phyloP scores from a whole-genome alignment of 2,888 invertebrate genomes.

The Caenorhabditis auriculariae region DNA sequence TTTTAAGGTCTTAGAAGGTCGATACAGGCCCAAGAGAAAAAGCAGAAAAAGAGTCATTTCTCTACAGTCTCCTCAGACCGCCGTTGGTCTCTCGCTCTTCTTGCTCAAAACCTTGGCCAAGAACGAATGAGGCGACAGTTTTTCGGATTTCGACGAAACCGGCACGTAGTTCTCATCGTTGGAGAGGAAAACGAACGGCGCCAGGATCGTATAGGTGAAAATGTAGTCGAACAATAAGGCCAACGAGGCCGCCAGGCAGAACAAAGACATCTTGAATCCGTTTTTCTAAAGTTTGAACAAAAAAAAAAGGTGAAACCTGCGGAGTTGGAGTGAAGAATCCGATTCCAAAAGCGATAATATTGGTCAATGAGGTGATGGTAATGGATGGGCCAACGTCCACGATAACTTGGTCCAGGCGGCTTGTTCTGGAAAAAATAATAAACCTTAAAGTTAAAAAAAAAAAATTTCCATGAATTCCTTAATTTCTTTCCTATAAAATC shows the following conservation, averaged over 20 bases:
- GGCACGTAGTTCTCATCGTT: constrained; percentile 13
- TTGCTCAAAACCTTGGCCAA: not conserved
- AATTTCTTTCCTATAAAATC: too few relatives aligned
- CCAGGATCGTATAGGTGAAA: constrained; percentile 57
- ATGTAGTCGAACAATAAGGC: constrained; percentile 60
- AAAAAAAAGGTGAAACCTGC: constrained; percentile 31
- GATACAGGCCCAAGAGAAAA: too few relatives aligned
- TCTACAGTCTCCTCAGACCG: not conserved
- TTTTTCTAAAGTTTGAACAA: not conserved
- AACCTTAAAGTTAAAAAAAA: not conserved
- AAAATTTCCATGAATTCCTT: not conserved
- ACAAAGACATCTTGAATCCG: constrained; percentile 51
- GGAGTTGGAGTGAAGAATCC: constrained; percentile 61
- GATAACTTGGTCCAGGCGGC: constrained; percentile 42
- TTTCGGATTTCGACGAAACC: not conserved
- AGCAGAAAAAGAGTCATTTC: too few relatives aligned
- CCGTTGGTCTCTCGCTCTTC: not conserved
- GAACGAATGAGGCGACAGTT: not conserved
- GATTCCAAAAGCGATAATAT: constrained; percentile 61
- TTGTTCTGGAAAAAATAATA: not conserved
- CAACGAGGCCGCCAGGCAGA: constrained; percentile 59
- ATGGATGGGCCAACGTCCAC: constrained; percentile 61
- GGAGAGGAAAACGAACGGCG: constrained; percentile 42
- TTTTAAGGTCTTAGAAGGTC: too few relatives aligned
- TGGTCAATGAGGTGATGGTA: constrained; percentile 60